phyloP scores from a whole-genome alignment of 2,888 invertebrate genomes.

The Epinotia nisella region DNA sequence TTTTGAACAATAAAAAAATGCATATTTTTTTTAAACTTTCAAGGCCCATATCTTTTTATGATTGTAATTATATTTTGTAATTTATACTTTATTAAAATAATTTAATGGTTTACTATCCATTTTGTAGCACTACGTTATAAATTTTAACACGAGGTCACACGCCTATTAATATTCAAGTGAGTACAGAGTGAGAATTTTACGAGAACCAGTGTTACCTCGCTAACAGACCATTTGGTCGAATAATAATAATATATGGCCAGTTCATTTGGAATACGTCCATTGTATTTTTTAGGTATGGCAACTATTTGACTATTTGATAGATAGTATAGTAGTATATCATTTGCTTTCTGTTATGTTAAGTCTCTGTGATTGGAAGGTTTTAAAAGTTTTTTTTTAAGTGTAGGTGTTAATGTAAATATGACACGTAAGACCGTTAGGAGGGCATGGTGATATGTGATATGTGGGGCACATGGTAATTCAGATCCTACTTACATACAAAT shows the following conservation, averaged over 20 bases:
- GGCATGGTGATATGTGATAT: not conserved
- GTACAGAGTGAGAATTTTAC: conserved; percentile 28
- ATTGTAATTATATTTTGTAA: no score
- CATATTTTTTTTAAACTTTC: no score
- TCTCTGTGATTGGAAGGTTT: conserved; percentile 29
- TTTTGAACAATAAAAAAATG: no score
- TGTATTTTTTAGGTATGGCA: conserved; percentile 59
- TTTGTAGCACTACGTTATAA: no score
- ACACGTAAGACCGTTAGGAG: conserved; percentile 15
- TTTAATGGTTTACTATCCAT: no score
- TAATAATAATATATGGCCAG: conserved; percentile 66
- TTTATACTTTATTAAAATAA: no score
- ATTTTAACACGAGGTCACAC: no score
- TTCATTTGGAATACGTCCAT: conserved; percentile 60
- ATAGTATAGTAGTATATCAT: conserved; percentile 43
- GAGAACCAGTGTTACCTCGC: conserved; percentile 52
- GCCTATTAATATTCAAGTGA: not conserved
- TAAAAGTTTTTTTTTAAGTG: conserved; percentile 6
- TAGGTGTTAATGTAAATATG: conserved; percentile 34
- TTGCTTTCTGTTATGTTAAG: conserved; percentile 29
- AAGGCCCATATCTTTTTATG: no score
- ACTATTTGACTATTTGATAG: conserved; percentile 44
- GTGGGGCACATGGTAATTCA: conserved; percentile 2
- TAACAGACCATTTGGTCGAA: conserved; percentile 58
- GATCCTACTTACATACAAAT: conserved; percentile 2